phyloP scores from a whole-genome alignment of 2,888 invertebrate species.

The Anthophora plumipes region DNA sequence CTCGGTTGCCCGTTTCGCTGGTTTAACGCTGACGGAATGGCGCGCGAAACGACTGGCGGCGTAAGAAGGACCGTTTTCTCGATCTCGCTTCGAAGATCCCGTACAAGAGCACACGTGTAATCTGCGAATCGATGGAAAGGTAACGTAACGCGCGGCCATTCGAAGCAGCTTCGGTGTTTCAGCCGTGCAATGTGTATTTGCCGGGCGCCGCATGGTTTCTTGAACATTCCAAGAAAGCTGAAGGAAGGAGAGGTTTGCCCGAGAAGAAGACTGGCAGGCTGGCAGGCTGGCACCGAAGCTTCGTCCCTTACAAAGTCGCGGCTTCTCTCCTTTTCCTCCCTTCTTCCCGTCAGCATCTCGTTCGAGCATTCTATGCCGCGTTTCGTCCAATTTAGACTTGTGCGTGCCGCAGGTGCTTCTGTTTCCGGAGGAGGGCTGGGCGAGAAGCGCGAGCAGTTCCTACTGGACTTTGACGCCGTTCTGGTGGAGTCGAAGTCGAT shows the following conservation, averaged over 20 bases:
- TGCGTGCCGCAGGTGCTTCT: slow-evolving; percentile 88
- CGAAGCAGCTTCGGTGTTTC: too few species aligned
- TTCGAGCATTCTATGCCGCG: not conserved
- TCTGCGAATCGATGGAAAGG: too few species aligned
- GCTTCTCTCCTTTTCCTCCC: not conserved
- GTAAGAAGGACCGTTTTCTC: not conserved
- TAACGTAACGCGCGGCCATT: not conserved
- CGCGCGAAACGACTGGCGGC: not conserved
- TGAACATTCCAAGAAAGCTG: not conserved
- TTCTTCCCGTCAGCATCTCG: not conserved
- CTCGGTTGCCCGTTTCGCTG: not conserved
- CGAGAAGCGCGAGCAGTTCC: slow-evolving; percentile 93
- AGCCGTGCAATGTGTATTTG: too few species aligned
- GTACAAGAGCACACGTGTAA: too few species aligned
- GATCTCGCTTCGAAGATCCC: too few species aligned
- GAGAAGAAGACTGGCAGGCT: not conserved
- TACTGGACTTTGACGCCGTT: slow-evolving; percentile 95
- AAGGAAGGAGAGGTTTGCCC: not conserved
- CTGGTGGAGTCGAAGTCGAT: slow-evolving; percentile 94
- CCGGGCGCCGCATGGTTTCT: too few species aligned
- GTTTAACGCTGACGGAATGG: not conserved
- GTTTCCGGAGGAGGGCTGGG: slow-evolving; percentile 96
- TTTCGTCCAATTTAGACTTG: not conserved
- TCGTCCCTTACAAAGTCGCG: not conserved
- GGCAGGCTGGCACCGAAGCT: not conserved